A percentile compares a stretch with the other conserved stretches of the same genome.
Conservation (phyloP, 2,888 invertebrate genomes). For the Netelia melanura region DNA sequence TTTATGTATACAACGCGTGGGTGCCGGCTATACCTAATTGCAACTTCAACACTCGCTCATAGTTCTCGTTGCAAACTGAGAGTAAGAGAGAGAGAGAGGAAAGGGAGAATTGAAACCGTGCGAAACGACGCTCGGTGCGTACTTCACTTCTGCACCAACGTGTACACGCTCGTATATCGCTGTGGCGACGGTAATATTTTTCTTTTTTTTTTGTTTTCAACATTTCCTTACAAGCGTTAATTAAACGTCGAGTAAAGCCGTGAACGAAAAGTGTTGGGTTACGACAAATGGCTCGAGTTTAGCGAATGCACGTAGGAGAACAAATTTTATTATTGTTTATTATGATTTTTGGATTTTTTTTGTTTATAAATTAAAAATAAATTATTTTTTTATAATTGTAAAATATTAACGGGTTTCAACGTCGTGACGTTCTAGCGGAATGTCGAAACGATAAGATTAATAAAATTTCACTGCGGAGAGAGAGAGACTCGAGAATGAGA, state of each 20-base stretch:
- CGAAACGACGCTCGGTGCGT: conserved; percentile 50
- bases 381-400: not conserved
- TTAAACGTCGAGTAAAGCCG: conserved; percentile 54
- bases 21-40: conserved; percentile 55
- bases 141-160: conserved; percentile 21
- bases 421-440: too few species aligned
- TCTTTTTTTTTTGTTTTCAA: conserved; percentile 13
- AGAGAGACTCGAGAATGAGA: too few species aligned
- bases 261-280: conserved; percentile 10
- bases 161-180: not conserved
- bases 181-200: not conserved
- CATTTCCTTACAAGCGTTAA: conserved; percentile 59
- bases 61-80: conserved; percentile 8
- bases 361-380: too few species aligned
- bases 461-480: too few species aligned
- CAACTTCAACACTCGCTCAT: conserved; percentile 57
- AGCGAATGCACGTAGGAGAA: too few species aligned
- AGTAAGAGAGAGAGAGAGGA: conserved; percentile 25
- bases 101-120: conserved; percentile 62
- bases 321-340: not conserved
- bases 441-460: too few species aligned
- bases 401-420: too few species aligned
- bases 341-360: not conserved
- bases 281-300: too few species aligned
- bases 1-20: conserved; percentile 25